phyloP scores from a whole-genome alignment of 2,888 invertebrate genomes.

The Vandiemenella viatica region DNA sequence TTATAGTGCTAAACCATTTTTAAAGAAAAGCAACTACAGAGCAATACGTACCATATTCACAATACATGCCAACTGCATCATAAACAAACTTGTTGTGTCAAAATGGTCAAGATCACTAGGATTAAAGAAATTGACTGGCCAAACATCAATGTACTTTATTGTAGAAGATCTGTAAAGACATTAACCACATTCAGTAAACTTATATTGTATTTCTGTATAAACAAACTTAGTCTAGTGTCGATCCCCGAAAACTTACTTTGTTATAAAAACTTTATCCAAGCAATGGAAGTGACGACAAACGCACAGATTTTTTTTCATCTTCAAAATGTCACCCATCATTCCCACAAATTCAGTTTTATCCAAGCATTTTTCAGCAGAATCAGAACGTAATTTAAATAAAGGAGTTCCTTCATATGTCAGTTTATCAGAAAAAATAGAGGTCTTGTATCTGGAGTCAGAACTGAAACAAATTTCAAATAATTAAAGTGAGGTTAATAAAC shows the following conservation, averaged over 20 bases:
- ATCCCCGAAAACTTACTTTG: slow-evolving; percentile 37
- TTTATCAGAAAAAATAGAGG: slow-evolving; percentile 23
- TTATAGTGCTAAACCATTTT: no score
- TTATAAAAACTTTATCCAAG: slow-evolving; percentile 62
- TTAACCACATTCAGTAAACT: neutral
- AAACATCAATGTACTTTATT: slow-evolving; percentile 83
- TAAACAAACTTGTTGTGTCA: slow-evolving; percentile 83
- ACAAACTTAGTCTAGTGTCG: neutral
- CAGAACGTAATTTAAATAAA: slow-evolving; percentile 5
- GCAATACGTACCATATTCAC: slow-evolving; percentile 55
- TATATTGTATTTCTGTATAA: neutral
- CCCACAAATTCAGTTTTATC: slow-evolving; percentile 52
- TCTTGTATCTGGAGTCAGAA: slow-evolving; percentile 29
- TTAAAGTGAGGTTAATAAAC: no score
- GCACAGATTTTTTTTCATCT: slow-evolving; percentile 88
- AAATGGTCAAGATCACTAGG: slow-evolving; percentile 65
- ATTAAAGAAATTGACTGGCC: slow-evolving; percentile 86
- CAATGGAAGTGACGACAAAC: slow-evolving; percentile 81
- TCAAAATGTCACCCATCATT: slow-evolving; percentile 74
- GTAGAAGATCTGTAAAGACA: slow-evolving; percentile 20
- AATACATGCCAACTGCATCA: slow-evolving; percentile 93
- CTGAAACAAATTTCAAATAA: neutral
- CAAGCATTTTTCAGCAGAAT: slow-evolving; percentile 21
- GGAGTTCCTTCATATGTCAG: slow-evolving; percentile 22
- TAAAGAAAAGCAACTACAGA: neutral